Conservation (phyloP, 1,140 invertebrate species). For the Apis dorsata region DNA sequence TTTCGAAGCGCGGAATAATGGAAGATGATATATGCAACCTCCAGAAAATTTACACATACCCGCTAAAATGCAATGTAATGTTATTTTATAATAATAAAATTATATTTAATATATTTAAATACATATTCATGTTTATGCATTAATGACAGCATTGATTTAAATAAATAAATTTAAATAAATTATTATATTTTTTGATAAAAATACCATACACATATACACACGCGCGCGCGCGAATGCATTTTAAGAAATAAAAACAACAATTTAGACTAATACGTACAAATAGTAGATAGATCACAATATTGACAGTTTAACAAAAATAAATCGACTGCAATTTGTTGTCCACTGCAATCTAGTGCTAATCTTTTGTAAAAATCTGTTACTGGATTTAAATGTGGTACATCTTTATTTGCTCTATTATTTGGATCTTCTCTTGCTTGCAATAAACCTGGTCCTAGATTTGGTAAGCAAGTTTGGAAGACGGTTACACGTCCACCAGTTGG, state of each 20-base stretch:
- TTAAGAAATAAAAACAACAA: neutral
- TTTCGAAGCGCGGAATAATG: slow-evolving; percentile 90
- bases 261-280: slow-evolving; percentile 86
- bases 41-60: slow-evolving; percentile 97
- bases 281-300: slow-evolving; percentile 95
- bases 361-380: slow-evolving; percentile 99
- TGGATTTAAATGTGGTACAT: slow-evolving; percentile 92
- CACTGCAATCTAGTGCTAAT: slow-evolving; percentile 96
- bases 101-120: neutral
- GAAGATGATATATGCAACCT: slow-evolving; percentile 96
- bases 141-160: neutral
- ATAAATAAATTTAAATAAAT: neutral
- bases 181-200: neutral
- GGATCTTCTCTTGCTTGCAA: slow-evolving; percentile 92
- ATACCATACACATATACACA: no score
- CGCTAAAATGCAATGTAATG: slow-evolving; percentile 79
- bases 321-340: slow-evolving; percentile 97
- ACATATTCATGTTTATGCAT: neutral
- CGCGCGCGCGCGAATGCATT: no score
- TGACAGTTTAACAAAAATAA: slow-evolving; percentile 96
- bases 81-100: neutral
- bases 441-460: slow-evolving; percentile 94
- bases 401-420: slow-evolving; percentile 89
- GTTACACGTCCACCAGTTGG: slow-evolving; percentile 97
- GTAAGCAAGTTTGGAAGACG: slow-evolving; percentile 95